Base-by-base conservation (phyloP, 2,797 vertebrate genomes). In the Parambassis ranga region DNA sequence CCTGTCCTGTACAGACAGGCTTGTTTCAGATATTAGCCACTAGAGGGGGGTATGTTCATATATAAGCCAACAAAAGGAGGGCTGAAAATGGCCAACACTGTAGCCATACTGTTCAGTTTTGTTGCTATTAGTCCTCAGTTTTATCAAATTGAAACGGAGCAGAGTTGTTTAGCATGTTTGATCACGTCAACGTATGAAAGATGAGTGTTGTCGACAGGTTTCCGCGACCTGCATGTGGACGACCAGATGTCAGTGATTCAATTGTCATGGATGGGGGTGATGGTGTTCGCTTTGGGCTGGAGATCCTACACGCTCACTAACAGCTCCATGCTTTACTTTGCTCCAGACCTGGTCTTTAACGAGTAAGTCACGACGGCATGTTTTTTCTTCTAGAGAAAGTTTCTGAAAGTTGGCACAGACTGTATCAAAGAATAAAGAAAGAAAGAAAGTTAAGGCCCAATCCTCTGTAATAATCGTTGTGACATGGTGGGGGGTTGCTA, bases 221-320 rank as follows among this genome's bases (percentile, higher is more conserved):
- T 98, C 82, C 92, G 94, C 38, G 95, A 95, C 79, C 87, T 98
- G 52, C 94, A 97, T 0, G 91, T 98, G 83, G 94, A 96, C 7
- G 96, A 98, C 83, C 96, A 97, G 91, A 97, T 98, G 96, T 94
- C 95, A 3, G 90, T 96, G 75, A 98, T 98, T 81, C 96, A 98
- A 84, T 92, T 96, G 68, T 98, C 96, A 0, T 98, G 96, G 96
- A 97, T 98, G 95, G 95, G 95, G 6, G 92, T 98, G 20, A 98
- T 98, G 96, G 94, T 98, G 66, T 97, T 97, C 11, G 96, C 95
- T 8, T 87, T 98, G 93, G 95, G 96, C 1, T 98, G 96, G 96
- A 91, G 96, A 51, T 97, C 96, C 50, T 97, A 95, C 90, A 96
- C 93, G 11, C 94, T 95, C 0, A 95, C 96, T 35, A 95, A 98